phyloP scores from a whole-genome alignment of 1,140 invertebrate species.

The Halyomorpha halys region DNA sequence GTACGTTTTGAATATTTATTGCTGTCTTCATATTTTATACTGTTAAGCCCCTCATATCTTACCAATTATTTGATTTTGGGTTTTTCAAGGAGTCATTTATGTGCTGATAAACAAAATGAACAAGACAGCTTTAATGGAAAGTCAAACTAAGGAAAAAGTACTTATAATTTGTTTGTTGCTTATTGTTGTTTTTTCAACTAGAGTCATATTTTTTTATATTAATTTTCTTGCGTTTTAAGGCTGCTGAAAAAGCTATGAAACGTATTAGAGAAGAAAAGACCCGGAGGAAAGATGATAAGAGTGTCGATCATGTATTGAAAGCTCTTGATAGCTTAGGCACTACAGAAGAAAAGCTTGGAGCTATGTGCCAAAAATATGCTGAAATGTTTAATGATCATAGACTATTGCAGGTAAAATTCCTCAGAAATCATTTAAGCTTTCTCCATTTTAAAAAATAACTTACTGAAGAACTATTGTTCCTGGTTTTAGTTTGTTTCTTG shows the following conservation, averaged over 20 bases:
- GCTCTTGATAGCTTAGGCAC: constrained; percentile 52
- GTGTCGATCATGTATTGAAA: constrained; percentile 59
- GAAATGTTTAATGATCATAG: constrained; percentile 68
- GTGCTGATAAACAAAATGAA: constrained; percentile 1
- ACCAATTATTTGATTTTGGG: neutral
- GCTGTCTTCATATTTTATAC: no score
- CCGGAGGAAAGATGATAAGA: constrained; percentile 47
- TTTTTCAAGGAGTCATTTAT: constrained; percentile 6
- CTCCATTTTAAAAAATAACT: neutral
- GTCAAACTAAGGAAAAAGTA: constrained; percentile 16
- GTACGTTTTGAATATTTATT: no score
- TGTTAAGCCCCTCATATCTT: no score
- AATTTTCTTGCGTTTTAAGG: neutral
- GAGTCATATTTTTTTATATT: neutral
- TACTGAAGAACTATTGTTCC: neutral
- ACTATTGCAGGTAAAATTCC: constrained; percentile 47
- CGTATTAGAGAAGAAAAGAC: constrained; percentile 29
- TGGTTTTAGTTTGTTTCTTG: neutral
- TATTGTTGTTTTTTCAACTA: neutral
- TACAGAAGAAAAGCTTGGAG: constrained; percentile 63
- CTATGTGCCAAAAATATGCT: constrained; percentile 64
- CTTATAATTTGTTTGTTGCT: no score
- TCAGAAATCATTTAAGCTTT: neutral
- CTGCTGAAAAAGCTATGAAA: constrained; percentile 19
- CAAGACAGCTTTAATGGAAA: constrained; percentile 9